phyloP scores from a whole-genome alignment of 2,797 vertebrate species.

The Eurystomus glaucurus region DNA sequence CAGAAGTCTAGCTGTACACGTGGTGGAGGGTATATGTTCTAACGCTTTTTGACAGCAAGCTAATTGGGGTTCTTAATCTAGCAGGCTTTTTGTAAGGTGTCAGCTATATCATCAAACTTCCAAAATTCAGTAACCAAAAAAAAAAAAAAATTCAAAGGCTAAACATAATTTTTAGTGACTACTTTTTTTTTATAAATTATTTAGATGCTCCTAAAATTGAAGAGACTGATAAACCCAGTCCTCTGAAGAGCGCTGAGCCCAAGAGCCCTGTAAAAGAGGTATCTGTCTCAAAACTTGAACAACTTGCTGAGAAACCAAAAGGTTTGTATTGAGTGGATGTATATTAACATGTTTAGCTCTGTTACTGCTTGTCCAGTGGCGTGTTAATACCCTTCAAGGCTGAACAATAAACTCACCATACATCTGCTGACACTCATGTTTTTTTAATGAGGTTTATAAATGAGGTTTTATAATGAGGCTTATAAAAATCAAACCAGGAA shows the following conservation, averaged over 20 bases:
- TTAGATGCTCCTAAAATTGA: conserved; percentile 65
- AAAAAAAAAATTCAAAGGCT: background rate
- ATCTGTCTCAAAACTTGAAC: conserved; percentile 60
- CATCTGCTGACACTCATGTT: background rate
- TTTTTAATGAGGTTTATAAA: background rate
- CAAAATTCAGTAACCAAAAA: background rate
- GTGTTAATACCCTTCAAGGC: background rate
- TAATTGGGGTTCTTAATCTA: background rate
- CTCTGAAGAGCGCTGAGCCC: conserved; percentile 70
- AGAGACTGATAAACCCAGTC: conserved; percentile 80
- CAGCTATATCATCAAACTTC: background rate
- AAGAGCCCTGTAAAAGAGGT: conserved; percentile 53
- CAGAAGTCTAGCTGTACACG: background rate
- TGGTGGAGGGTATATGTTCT: background rate
- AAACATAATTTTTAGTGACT: background rate
- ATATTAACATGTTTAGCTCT: background rate
- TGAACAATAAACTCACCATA: background rate
- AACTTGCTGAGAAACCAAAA: conserved; percentile 35
- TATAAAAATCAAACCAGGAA: background rate
- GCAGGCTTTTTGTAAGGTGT: background rate
- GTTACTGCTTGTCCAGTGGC: background rate
- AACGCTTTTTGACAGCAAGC: background rate
- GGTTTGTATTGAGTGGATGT: conserved; percentile 73
- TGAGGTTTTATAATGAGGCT: too few relatives aligned
- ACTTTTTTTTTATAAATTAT: background rate